A percentile compares a stretch with the other conserved stretches of the same genome.
These are phyloP conservation scores for Neelides sp. DNA, from an alignment of 1,140 invertebrate species.

Conservation along the genomic window DNA sequence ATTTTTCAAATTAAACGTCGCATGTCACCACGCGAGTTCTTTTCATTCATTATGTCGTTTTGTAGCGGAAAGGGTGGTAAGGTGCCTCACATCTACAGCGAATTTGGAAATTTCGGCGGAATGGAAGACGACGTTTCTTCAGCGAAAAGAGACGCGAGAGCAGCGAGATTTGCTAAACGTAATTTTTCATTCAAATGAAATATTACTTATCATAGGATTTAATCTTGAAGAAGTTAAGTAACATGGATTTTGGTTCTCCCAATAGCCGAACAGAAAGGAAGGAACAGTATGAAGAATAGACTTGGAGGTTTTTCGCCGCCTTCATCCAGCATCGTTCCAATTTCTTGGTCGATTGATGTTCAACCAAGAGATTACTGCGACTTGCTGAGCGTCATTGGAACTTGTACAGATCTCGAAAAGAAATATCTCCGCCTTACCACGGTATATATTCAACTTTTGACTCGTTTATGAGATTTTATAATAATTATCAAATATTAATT, in stretches of 20 bases:
- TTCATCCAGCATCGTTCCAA: constrained; percentile 20
- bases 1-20: too few relatives aligned
- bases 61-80: constrained; percentile 14
- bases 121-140: constrained; percentile 44
- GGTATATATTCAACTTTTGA: constrained; percentile 38
- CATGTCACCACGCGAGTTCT: too few relatives aligned
- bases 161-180: constrained; percentile 63
- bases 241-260: too few relatives aligned
- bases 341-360: constrained; percentile 39
- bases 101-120: constrained; percentile 42
- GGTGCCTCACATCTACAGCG: constrained; percentile 54
- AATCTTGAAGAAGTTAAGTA: too few relatives aligned
- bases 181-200: too few relatives aligned
- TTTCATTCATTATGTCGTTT: neutral
- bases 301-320: constrained; percentile 29
- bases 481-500: neutral
- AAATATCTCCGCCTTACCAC: constrained; percentile 83
- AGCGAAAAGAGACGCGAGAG: constrained; percentile 61
- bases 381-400: constrained; percentile 54
- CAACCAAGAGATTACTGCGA: constrained; percentile 53
- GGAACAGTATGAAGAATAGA: constrained; percentile 30
- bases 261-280: too few relatives aligned
- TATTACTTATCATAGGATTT: too few relatives aligned
- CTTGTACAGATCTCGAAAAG: constrained; percentile 84
- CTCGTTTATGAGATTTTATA: constrained; percentile 5